Evolutionary conservation across 2,797 vertebrate species (phyloP).

Genomic region (Alcedo atthis): DNA sequence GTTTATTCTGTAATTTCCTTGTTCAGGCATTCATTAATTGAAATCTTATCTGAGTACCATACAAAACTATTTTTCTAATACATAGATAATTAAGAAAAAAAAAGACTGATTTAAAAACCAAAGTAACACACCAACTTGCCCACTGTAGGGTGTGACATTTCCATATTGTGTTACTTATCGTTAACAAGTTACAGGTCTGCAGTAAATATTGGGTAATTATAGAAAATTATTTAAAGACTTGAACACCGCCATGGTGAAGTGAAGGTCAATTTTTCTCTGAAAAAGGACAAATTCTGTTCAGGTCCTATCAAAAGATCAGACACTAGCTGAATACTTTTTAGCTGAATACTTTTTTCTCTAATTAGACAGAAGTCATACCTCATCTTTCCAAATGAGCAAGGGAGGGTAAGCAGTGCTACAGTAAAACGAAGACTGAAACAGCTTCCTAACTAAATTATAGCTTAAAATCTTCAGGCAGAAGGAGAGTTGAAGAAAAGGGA

Average conservation of each 20-base stretch:
- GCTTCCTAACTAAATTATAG: not conserved
- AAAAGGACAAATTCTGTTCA: not conserved
- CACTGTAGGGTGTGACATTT: not conserved
- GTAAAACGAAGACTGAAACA: not conserved
- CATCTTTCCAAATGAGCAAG: not conserved
- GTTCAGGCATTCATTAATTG: not conserved
- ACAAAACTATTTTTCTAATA: not conserved
- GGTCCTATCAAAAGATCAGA: not conserved
- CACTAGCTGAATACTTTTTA: not conserved
- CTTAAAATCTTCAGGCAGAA: not conserved
- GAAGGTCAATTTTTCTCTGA: not conserved
- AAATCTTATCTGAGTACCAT: not conserved
- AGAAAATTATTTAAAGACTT: not conserved
- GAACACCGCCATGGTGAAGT: not conserved
- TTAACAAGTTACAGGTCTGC: not conserved
- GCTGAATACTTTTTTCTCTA: not conserved
- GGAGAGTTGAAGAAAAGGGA: not conserved
- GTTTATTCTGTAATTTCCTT: not conserved
- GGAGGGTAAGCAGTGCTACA: not conserved
- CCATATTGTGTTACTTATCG: not conserved
- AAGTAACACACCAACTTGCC: not conserved
- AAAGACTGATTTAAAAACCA: not conserved
- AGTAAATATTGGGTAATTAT: not conserved
- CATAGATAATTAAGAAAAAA: not conserved
- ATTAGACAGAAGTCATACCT: not conserved